These are phyloP conservation scores for Champsocephalus esox DNA, from an alignment of 2,797 vertebrate species.

Conservation along the genomic window DNA sequence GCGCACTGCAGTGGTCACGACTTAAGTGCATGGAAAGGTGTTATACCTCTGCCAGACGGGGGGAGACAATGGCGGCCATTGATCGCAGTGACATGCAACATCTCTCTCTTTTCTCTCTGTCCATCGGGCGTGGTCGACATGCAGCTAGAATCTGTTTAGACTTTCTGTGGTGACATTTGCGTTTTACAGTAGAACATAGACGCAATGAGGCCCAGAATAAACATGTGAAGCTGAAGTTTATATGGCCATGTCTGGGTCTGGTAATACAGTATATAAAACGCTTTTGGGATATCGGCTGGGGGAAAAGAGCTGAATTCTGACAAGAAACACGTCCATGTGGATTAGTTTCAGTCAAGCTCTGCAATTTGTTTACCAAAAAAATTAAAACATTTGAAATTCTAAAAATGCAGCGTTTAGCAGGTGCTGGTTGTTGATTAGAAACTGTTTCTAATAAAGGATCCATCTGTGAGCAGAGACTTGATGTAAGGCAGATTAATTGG, in stretches of 20 bases:
- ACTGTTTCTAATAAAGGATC: constrained; percentile 85
- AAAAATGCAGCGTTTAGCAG: constrained; percentile 78
- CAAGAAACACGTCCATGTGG: constrained; percentile 71
- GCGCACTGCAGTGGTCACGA: constrained; percentile 87
- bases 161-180: constrained; percentile 42
- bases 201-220: constrained; percentile 28
- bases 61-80: constrained; percentile 85
- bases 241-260: constrained; percentile 40
- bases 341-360: constrained; percentile 81
- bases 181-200: constrained; percentile 23
- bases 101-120: constrained; percentile 78
- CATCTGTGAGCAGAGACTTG: constrained; percentile 83
- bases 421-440: constrained; percentile 79
- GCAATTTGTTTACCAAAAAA: constrained; percentile 79
- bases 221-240: constrained; percentile 22
- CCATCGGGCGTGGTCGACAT: constrained; percentile 73
- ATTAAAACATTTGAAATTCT: constrained; percentile 77
- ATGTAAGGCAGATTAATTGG: constrained; percentile 85
- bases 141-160: constrained; percentile 56
- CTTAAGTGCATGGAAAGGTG: constrained; percentile 89
- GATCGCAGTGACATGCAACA: constrained; percentile 86
- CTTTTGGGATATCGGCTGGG: constrained; percentile 55
- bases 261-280: constrained; percentile 40
- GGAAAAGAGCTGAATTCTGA: constrained; percentile 46
- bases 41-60: constrained; percentile 85